Evolutionary conservation across 2,113 vertebrate genomes (phyloP).

Genomic region (Hydropotes inermis): DNA sequence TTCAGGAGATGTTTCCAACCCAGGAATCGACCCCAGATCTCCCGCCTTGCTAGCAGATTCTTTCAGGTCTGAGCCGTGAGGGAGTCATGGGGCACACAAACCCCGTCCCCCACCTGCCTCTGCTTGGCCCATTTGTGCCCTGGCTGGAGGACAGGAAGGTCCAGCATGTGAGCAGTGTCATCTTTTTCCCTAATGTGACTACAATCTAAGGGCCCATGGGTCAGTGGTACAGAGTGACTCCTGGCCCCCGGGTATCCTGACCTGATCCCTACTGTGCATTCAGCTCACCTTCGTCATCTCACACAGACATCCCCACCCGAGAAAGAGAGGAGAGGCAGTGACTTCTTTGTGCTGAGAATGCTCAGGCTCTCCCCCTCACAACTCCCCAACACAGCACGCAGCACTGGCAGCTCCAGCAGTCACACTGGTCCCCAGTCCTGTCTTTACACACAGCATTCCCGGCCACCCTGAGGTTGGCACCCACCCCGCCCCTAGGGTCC

Average conservation of each 20-base stretch:
- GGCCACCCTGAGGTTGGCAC: not conserved
- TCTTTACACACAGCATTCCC: not conserved
- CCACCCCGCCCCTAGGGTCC: fast-evolving
- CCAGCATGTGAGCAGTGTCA: not conserved
- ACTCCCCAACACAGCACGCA: fast-evolving
- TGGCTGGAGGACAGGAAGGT: no score
- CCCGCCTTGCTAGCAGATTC: not conserved
- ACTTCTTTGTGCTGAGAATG: not conserved
- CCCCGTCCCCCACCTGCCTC: fast-evolving
- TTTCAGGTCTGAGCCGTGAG: not conserved
- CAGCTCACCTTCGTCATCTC: not conserved
- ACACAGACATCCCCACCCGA: fast-evolving
- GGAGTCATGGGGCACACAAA: not conserved
- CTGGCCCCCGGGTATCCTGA: not conserved
- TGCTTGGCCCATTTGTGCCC: fast-evolving
- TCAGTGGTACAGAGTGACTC: not conserved
- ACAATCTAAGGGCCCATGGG: fast-evolving
- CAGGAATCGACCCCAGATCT: not conserved
- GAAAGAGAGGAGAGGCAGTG: not conserved
- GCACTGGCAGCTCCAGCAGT: fast-evolving
- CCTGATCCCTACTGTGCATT: no score
- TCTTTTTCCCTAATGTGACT: fast-evolving
- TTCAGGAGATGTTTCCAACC: not conserved
- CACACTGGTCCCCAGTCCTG: fast-evolving
- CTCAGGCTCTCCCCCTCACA: no score